Conservation (phyloP, 2,113 vertebrate species). For the Cairina moschata region DNA sequence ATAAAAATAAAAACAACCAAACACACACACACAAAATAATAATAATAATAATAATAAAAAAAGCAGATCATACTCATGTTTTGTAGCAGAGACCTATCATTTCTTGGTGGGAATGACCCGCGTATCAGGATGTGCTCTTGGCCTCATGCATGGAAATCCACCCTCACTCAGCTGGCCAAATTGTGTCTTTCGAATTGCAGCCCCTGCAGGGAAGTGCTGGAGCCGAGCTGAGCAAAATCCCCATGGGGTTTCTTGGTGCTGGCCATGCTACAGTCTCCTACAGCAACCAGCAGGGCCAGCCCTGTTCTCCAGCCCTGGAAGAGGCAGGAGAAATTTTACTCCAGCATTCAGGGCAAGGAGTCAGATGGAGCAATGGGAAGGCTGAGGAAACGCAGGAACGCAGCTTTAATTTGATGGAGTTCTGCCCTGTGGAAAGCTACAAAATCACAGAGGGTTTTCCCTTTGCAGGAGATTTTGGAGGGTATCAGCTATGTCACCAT, state of each 20-base stretch:
- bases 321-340: background rate
- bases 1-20: background rate
- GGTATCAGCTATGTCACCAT: accelerated
- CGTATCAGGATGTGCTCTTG: background rate
- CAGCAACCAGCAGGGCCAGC: background rate
- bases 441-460: background rate
- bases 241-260: accelerated
- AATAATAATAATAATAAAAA: background rate
- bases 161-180: background rate
- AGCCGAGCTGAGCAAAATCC: background rate
- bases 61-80: background rate
- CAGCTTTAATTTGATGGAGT: background rate
- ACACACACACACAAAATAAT: too few species aligned
- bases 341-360: background rate
- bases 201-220: background rate
- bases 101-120: background rate
- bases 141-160: background rate
- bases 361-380: background rate
- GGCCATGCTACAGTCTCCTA: background rate
- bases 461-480: background rate
- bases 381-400: background rate
- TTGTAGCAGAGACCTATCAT: background rate
- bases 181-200: background rate
- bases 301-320: background rate
- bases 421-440: background rate